phyloP scores from a whole-genome alignment of 1,140 invertebrate genomes.

The Pogonus chalceus region DNA sequence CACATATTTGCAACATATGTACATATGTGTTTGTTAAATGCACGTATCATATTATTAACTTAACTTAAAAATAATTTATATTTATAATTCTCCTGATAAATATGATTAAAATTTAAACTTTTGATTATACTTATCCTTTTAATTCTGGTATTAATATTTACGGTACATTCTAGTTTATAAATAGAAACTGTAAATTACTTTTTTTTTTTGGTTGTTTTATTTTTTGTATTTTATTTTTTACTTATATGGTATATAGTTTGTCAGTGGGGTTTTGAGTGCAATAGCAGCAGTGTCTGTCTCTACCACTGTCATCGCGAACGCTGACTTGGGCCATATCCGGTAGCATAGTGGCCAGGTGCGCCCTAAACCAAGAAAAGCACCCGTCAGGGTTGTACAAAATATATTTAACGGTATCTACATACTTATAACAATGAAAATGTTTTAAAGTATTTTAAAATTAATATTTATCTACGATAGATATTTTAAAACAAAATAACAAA shows the following conservation, averaged over 20 bases:
- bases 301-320: background rate
- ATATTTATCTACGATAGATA: background rate
- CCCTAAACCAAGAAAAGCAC: background rate
- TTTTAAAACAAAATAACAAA: background rate
- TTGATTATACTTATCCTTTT: no score
- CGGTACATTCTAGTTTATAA: no score
- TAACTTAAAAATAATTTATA: no score
- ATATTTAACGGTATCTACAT: background rate
- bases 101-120: no score
- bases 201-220: no score
- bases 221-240: background rate
- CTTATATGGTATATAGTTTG: background rate
- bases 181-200: no score
- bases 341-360: conserved; percentile 1
- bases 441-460: background rate
- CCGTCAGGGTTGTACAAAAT: background rate
- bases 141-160: no score
- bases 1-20: no score
- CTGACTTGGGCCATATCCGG: conserved; percentile 1
- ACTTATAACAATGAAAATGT: background rate
- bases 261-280: background rate
- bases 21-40: no score
- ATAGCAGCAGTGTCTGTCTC: background rate
- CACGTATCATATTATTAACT: no score
- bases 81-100: no score